Evolutionary conservation across 2,888 invertebrate genomes (phyloP), one percentile per base, ranked within the genome.

Genomic region (Azorinus chamasolen): DNA sequence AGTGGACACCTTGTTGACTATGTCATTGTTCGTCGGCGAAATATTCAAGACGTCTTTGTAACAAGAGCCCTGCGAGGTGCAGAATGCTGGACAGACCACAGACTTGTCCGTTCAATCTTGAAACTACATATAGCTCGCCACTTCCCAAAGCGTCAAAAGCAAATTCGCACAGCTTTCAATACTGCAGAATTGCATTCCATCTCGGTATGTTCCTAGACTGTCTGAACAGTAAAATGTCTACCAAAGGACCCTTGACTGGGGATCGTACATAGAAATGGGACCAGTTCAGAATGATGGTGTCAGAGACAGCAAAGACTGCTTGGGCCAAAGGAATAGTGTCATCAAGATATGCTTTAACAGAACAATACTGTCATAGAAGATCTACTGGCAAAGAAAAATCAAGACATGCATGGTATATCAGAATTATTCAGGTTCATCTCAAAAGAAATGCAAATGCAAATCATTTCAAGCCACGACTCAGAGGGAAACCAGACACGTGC

Each of bases 381-480:
- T 14, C 24, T 2, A 10, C 51, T 51, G 8, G 51, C 18, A 12
- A 22, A 24, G 22, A 3, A 51, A 1, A 51, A 22, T 12, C n/a
- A 22, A 1, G 51, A 12, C n/a, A n/a, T 51, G 10, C 4, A 0
- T 51, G 1, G 5, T 1, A 24, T 51, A 24, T 12, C 51, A 51
- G 1, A 51, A 51, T 22, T 12, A 51, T 24, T 1, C 51, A 51
- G 22, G n/a, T n/a, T n/a, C 10, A 18, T 51, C 22, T 8, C 2
- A 0, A 18, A 1, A 22, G 10, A n/a, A 51, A 12, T 10, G 1
- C 22, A 25, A 1, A 22, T 51, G 8, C 22, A 51, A 51, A n/a
- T 27, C 37, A 45, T 46, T 39, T 45, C 25, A 48, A 16, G 8
- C 32, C n/a, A 58, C 18, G 62, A 27, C n/a, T n/a, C 70, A 55